Percentiles rank a stretch among this genome's conserved stretches.
Conservation (phyloP, 30 jellyfish, hydroid and myxozoan species). For the Aurelia aurita region DNA sequence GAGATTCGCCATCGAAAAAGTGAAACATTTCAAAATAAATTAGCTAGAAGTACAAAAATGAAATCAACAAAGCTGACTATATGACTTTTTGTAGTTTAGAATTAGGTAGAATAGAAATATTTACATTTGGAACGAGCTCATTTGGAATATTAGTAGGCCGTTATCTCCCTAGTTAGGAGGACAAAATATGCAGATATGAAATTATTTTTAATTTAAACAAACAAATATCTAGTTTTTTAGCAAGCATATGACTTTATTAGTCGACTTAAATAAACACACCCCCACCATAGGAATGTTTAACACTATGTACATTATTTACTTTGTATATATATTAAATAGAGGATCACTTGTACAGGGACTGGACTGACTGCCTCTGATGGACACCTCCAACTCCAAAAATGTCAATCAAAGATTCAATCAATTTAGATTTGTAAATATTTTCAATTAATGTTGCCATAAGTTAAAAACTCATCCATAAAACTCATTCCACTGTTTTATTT, state of each 20-base stretch:
- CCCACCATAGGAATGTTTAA: constrained; percentile 6
- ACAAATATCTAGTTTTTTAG: constrained; percentile 68
- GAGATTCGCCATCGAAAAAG: no score
- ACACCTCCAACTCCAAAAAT: neutral
- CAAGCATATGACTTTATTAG: neutral
- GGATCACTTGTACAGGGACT: constrained; percentile 37
- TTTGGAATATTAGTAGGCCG: no score
- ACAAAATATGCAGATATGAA: constrained; percentile 41
- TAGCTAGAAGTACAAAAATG: no score
- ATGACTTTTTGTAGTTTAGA: no score
- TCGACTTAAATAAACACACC: constrained; percentile 1
- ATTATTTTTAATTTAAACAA: constrained; percentile 61
- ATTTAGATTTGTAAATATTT: constrained; percentile 1
- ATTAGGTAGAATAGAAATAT: no score
- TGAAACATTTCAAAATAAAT: no score
- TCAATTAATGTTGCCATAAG: no score
- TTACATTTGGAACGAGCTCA: no score
- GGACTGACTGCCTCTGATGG: constrained; percentile 3
- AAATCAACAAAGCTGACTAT: no score
- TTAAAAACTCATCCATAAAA: no score
- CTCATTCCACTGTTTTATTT: no score
- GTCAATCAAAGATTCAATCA: constrained; percentile 1
- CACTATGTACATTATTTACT: constrained; percentile 19
- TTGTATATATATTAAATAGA: constrained; percentile 23
- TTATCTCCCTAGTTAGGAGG: neutral